phyloP scores from a whole-genome alignment of 2,113 vertebrate genomes.

The Todiramphus chloris region DNA sequence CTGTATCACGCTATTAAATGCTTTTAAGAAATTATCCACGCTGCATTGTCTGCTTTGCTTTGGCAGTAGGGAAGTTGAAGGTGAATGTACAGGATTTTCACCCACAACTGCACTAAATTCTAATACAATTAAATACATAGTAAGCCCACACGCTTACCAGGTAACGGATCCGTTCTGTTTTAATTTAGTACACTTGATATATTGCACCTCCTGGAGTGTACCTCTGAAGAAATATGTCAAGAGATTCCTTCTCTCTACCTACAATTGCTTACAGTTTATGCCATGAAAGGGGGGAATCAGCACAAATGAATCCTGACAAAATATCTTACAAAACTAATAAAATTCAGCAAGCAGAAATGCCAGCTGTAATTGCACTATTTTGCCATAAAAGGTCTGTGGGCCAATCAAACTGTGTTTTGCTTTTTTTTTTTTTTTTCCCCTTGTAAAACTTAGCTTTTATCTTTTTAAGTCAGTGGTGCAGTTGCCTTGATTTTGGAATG shows the following conservation, averaged over 20 bases:
- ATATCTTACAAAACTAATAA: constrained; percentile 43
- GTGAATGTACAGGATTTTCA: neutral
- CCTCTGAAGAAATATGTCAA: neutral
- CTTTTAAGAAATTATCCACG: neutral
- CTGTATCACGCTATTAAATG: neutral
- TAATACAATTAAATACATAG: neutral
- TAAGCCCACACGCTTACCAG: neutral
- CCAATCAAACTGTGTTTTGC: neutral
- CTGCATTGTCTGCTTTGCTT: neutral
- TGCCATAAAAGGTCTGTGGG: constrained; percentile 29
- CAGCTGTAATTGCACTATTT: constrained; percentile 42
- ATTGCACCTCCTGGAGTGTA: neutral
- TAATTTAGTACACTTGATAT: neutral
- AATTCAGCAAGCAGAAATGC: constrained; percentile 30
- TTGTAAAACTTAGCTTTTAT: constrained; percentile 26
- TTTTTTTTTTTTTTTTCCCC: neutral
- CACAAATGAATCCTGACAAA: constrained; percentile 39
- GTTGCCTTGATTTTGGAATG: constrained; percentile 31
- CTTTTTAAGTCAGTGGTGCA: neutral
- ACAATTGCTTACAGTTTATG: constrained; percentile 29
- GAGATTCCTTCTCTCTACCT: neutral
- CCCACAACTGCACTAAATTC: neutral
- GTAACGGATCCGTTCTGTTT: neutral
- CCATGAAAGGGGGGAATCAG: constrained; percentile 4
- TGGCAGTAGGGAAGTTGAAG: neutral